A percentile compares a stretch with the other conserved stretches of the same genome.
Conservation (phyloP, 2,888 invertebrate species). For the Papilio gigon region DNA sequence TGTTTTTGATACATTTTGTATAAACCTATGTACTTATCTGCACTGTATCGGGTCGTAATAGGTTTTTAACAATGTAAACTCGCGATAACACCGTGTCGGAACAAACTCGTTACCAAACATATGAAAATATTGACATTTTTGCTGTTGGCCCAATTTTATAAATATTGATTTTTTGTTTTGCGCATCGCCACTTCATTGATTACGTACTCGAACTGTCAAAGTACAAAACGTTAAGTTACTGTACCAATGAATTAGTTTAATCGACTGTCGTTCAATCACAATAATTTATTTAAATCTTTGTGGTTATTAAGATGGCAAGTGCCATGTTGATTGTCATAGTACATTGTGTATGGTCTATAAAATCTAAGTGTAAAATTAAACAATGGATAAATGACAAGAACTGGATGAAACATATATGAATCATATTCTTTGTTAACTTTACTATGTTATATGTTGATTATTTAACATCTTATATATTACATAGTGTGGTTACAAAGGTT, state of each 20-base stretch:
- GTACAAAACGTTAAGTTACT: background rate
- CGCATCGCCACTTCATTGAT: constrained; percentile 30
- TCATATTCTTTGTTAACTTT: background rate
- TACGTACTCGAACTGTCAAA: constrained; percentile 28
- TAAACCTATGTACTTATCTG: constrained; percentile 4
- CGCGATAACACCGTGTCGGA: background rate
- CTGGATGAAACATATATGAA: constrained; percentile 1
- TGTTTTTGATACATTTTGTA: background rate
- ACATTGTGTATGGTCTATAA: too few species aligned
- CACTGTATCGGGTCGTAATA: constrained; percentile 53
- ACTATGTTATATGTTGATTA: constrained; percentile 4
- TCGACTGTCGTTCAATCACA: too few species aligned
- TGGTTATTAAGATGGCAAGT: too few species aligned
- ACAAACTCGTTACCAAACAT: constrained; percentile 12
- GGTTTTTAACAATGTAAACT: constrained; percentile 32
- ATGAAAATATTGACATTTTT: constrained; percentile 13
- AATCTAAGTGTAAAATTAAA: too few species aligned
- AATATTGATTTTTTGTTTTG: constrained; percentile 36
- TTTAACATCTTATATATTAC: background rate
- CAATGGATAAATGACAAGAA: background rate
- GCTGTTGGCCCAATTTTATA: constrained; percentile 16
- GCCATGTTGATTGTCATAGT: too few species aligned
- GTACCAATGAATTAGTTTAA: background rate
- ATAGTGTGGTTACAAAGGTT: background rate
- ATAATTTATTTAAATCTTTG: too few species aligned